Evolutionary conservation across 1,140 invertebrate genomes (phyloP).

Genomic region (Apocrypta bakeri): DNA sequence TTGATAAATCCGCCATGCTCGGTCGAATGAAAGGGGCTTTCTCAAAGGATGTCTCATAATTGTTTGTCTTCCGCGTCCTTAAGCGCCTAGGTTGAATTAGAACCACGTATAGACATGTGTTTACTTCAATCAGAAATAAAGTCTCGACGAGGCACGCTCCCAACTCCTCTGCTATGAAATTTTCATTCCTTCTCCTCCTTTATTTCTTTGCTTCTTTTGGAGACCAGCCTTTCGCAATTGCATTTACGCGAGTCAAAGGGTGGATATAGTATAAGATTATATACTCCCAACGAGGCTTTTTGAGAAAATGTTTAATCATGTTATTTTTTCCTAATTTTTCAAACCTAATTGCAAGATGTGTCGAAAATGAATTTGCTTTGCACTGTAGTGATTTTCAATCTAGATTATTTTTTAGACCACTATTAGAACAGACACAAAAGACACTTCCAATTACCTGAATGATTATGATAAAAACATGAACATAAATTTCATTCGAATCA

Average conservation of each 20-base stretch:
- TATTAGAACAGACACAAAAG: too few species aligned
- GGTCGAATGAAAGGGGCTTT: conserved; percentile 8
- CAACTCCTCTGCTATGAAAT: not conserved
- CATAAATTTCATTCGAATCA: not conserved
- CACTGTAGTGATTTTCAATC: too few species aligned
- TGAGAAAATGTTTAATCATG: conserved; percentile 25
- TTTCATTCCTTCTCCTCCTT: not conserved
- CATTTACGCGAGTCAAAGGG: conserved; percentile 23
- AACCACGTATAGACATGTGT: not conserved
- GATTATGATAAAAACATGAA: too few species aligned
- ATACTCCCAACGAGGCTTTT: not conserved
- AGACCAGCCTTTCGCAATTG: conserved; percentile 8
- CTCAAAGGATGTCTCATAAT: conserved; percentile 34
- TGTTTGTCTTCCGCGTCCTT: conserved; percentile 35
- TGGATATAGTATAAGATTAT: not conserved
- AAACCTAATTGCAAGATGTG: conserved; percentile 4
- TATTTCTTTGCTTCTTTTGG: not conserved
- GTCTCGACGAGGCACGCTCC: not conserved
- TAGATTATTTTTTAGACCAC: too few species aligned
- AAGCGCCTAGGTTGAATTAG: conserved; percentile 8
- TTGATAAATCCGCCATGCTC: conserved; percentile 41
- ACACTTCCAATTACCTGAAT: too few species aligned
- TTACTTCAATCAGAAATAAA: conserved; percentile 34
- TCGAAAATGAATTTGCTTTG: conserved; percentile 9
- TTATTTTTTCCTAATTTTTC: not conserved